phyloP scores from a whole-genome alignment of 2,113 vertebrate genomes.

The Capreolus pygargus region DNA sequence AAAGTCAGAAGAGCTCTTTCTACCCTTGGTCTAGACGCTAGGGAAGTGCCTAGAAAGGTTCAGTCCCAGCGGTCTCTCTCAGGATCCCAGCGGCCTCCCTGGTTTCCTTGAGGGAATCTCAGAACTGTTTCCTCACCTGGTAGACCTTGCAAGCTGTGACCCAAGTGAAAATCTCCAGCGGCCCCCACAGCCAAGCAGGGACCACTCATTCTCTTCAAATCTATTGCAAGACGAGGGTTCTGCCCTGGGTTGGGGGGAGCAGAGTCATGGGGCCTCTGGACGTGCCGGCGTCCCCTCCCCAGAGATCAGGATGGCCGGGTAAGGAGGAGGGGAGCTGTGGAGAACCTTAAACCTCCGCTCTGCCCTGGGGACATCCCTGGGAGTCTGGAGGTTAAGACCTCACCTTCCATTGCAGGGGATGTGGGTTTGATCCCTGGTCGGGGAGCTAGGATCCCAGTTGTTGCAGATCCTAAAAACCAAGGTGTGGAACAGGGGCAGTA shows the following conservation, averaged over 20 bases:
- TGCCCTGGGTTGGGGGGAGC: fast-evolving
- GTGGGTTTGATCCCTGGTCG: not conserved
- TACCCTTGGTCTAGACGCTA: not conserved
- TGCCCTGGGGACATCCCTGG: not conserved
- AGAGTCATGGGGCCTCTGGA: fast-evolving
- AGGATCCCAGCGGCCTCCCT: not conserved
- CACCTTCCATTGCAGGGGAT: not conserved
- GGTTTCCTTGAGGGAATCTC: not conserved
- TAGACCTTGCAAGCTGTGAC: not conserved
- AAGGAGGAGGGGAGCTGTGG: not conserved
- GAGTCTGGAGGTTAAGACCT: not conserved
- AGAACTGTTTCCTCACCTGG: not conserved
- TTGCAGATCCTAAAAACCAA: not conserved
- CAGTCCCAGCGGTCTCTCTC: not conserved
- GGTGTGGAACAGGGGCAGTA: not conserved
- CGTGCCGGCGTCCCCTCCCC: not conserved
- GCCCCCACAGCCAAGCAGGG: fast-evolving
- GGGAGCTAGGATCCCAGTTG: not conserved
- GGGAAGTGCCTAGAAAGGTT: fast-evolving
- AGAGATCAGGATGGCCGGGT: fast-evolving
- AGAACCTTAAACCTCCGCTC: not conserved
- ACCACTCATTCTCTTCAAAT: not conserved
- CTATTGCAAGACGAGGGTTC: too few relatives aligned
- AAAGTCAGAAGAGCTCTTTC: not conserved
- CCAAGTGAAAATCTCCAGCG: fast-evolving